phyloP scores from a whole-genome alignment of 2,797 vertebrate genomes.

The Alosa sapidissima region DNA sequence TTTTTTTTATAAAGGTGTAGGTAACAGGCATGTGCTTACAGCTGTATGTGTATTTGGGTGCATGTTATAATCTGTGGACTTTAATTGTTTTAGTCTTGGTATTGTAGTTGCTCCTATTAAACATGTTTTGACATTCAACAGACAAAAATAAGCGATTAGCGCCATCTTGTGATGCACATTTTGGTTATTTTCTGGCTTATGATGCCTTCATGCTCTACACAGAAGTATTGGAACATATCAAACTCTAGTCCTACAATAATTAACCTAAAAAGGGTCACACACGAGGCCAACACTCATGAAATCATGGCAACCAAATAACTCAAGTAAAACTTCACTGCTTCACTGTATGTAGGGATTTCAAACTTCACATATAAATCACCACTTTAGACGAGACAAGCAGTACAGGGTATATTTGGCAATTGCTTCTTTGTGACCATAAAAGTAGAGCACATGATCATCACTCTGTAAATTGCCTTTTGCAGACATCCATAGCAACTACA shows the following conservation, averaged over 20 bases:
- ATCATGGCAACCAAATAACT: not conserved
- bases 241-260: not conserved
- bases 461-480: constrained; percentile 28
- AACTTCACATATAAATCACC: not conserved
- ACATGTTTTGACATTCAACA: not conserved
- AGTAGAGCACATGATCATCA: constrained; percentile 25
- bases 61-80: not conserved
- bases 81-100: not conserved
- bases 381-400: not conserved
- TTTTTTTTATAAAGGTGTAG: not conserved
- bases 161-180: constrained; percentile 37
- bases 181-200: not conserved
- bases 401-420: not conserved
- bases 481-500: constrained; percentile 38
- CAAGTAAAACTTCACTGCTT: not conserved
- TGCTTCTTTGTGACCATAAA: not conserved
- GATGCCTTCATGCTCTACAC: not conserved
- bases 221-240: not conserved
- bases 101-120: not conserved
- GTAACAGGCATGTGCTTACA: not conserved
- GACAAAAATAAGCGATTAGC: constrained; percentile 4
- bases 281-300: not conserved
- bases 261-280: not conserved
- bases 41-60: not conserved
- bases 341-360: not conserved